Evolutionary conservation across 1,140 invertebrate species (phyloP), one percentile per base, ranked within the genome.

Genomic region (Tetramorium simillimum): DNA sequence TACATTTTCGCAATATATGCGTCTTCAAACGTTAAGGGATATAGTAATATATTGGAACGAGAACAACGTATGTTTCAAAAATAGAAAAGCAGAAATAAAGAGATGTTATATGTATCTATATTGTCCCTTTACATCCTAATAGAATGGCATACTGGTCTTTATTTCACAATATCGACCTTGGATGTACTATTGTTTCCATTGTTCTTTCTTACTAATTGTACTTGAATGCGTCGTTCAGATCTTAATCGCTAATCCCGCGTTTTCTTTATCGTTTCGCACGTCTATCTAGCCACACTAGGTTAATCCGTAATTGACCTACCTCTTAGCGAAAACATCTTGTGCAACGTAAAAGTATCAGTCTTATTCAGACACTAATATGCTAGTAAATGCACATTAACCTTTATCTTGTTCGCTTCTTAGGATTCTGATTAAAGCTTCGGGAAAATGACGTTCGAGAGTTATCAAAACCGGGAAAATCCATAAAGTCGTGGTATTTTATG

Each of bases 301-400:
- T 81, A 81, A 70, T 81, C 65, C 24, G 65, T 37, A 70, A 81
- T 56, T 70, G 78, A 81, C 37, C 78, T 80, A 80, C 4, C 76
- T 80, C 43, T 67, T 62, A 24, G 28, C 21, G 12, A 56, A 33
- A 70, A 70, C 16, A 70, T 53, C 63, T 81, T 14, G 65, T 43
- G 78, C 16, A 56, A 43, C 5, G 5, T 2, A 56, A 70, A 46
- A 67, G n/a, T 70, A n/a, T 81, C 49, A 16, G 9, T 58, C 43
- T 51, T 40, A 53, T 51, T 14, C n/a, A 14, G 12, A 70, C 10
- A 3, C 24, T 81, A 70, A 81, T 70, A 70, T 56, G 21, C 10
- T 43, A 58, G 53, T 58, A 81, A 81, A 33, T 56, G 78, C 65
- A 70, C 21, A 6, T 80, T 70, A 81, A 70, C 5, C 10, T 69